phyloP scores from a whole-genome alignment of 1,140 invertebrate genomes.

The Zophobas morio region DNA sequence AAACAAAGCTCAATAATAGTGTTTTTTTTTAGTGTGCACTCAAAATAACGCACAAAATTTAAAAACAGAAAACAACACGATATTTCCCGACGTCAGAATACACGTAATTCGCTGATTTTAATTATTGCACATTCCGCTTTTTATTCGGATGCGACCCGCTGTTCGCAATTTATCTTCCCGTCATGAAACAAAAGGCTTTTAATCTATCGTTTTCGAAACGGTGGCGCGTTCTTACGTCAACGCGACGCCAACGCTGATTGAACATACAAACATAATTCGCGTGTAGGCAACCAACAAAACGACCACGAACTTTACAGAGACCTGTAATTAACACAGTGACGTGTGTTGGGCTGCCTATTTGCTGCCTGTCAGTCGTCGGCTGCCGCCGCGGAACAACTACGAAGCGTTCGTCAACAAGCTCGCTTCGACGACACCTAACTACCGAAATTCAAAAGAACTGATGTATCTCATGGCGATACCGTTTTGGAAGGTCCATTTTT shows the following conservation, averaged over 20 bases:
- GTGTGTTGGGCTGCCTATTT: neutral
- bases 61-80: neutral
- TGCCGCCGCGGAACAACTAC: too few relatives aligned
- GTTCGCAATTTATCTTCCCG: neutral
- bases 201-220: too few relatives aligned
- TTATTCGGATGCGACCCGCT: neutral
- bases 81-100: neutral
- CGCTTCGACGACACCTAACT: too few relatives aligned
- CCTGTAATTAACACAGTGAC: conserved; percentile 9
- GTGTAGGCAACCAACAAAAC: conserved; percentile 24
- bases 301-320: neutral
- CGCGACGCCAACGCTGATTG: neutral
- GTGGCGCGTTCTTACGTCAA: too few relatives aligned
- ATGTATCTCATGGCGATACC: too few relatives aligned
- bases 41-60: neutral
- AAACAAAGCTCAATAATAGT: neutral
- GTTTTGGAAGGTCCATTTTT: too few relatives aligned
- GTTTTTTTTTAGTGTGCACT: neutral
- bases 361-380: too few relatives aligned
- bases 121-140: neutral
- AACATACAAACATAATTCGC: neutral
- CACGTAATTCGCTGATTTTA: neutral
- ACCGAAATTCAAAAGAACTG: too few relatives aligned
- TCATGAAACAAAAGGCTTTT: neutral
- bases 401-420: too few relatives aligned